Evolutionary conservation across 2,797 vertebrate genomes (phyloP), one percentile per base, ranked within the genome.

Genomic region (Aphelocoma californica): DNA sequence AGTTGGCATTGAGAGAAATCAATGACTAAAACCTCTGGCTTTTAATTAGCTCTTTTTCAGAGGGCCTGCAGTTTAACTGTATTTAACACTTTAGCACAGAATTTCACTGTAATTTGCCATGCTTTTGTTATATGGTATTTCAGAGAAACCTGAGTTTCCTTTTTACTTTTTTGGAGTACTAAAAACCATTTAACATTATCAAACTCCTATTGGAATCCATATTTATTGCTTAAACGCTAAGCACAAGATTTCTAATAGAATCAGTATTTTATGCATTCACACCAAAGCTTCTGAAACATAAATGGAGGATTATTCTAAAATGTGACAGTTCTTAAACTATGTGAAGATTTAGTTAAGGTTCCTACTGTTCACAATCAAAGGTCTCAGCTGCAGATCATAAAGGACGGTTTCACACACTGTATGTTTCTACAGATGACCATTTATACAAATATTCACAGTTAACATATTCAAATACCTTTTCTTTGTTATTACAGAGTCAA

Each of bases 351-450:
- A 94, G 60, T 81, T 86, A 81, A 86, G 92, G 50, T 66, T 95
- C 96, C 91, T 74, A 94, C 90, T 95, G 96, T 93, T 96, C 69
- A 88, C 94, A 93, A 96, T 95, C 94, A 95, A 96, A 95, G 95
- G 93, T 93, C 92, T 96, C 94, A 95, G 95, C 94, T 96, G 90
- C 91, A 95, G 83, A 95, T 86, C 90, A 73, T 57, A 92, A 88
- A 93, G 58, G 51, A 93, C 66, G 45, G 82, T 83, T 96, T 93
- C 67, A 71, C 36, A 75, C 31, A 51, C 73, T 44, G 10, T 69
- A 28, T 60, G 7, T 82, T 96, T 88, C 88, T 85, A 71, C 38
- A 73, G 88, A 67, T 90, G 91, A 95, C 74, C 81, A 32, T 93
- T 95, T 90, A 87, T 32, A 89, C 21, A 92, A 92, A 86, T 84